Evolutionary conservation across 2,888 invertebrate genomes (phyloP).

Genomic region (Drosophila engyochracea): DNA sequence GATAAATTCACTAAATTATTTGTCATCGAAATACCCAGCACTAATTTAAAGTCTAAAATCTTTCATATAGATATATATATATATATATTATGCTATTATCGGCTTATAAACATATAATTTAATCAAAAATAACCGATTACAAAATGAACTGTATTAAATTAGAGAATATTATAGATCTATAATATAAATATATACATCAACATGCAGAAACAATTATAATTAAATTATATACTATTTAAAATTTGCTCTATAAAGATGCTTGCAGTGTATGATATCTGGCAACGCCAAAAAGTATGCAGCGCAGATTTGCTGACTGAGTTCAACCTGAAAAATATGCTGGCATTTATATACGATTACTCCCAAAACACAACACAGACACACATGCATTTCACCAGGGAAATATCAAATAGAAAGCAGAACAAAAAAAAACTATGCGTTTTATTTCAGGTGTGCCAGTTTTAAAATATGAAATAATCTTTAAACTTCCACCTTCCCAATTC

Average conservation of each 20-base stretch:
- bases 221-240: background rate
- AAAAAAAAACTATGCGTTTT: conserved; percentile 21
- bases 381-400: conserved; percentile 11
- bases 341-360: conserved; percentile 31
- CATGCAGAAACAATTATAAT: background rate
- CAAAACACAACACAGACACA: background rate
- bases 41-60: background rate
- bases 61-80: background rate
- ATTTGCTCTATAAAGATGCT: background rate
- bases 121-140: background rate
- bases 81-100: background rate
- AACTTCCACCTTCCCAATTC: too few species aligned
- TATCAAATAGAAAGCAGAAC: conserved; percentile 16
- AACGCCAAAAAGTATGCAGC: conserved; percentile 48
- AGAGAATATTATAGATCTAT: background rate
- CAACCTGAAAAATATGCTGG: conserved; percentile 48
- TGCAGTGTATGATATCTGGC: conserved; percentile 5
- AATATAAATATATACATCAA: background rate
- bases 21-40: background rate
- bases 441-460: conserved; percentile 8
- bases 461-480: conserved; percentile 18
- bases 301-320: conserved; percentile 29
- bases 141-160: background rate
- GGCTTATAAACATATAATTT: background rate
- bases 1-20: background rate